These are phyloP conservation scores for Kryptolebias marmoratus DNA, from an alignment of 2,113 vertebrate species.

Conservation along the genomic window DNA sequence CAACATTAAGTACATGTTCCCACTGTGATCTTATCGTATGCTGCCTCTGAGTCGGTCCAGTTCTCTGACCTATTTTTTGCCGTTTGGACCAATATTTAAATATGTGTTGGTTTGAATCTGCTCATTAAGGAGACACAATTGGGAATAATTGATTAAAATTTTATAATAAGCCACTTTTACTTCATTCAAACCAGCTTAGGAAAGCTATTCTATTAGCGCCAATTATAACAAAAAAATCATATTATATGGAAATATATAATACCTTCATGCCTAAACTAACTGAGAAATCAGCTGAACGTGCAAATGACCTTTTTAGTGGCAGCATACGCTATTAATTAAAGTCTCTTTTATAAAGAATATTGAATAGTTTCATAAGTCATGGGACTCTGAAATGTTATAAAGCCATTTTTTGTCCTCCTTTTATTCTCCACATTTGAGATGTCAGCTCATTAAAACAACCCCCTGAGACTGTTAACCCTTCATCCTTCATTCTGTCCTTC, in stretches of 20 bases:
- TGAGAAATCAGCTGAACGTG: constrained; percentile 54
- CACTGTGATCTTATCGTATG: constrained; percentile 18
- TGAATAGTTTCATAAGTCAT: constrained; percentile 54
- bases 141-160: not conserved
- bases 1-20: constrained; percentile 36
- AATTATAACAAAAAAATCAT: constrained; percentile 44
- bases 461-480: constrained; percentile 51
- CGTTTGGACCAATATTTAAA: not conserved
- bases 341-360: constrained; percentile 61
- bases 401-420: constrained; percentile 16
- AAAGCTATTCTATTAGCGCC: constrained; percentile 30
- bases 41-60: constrained; percentile 13
- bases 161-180: not conserved
- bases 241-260: constrained; percentile 51
- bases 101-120: not conserved
- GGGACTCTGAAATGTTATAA: constrained; percentile 20
- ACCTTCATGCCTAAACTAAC: constrained; percentile 14
- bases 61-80: constrained; percentile 40
- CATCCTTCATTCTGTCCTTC: constrained; percentile 23
- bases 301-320: constrained; percentile 50
- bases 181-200: not conserved
- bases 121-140: not conserved
- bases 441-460: constrained; percentile 69
- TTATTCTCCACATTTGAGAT: constrained; percentile 46
- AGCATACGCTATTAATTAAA: constrained; percentile 53